A percentile compares a stretch with the other conserved stretches of the same genome.
Evolutionary conservation across 2,888 invertebrate species (phyloP).

Genomic region (Pristionchus exspectatus): DNA sequence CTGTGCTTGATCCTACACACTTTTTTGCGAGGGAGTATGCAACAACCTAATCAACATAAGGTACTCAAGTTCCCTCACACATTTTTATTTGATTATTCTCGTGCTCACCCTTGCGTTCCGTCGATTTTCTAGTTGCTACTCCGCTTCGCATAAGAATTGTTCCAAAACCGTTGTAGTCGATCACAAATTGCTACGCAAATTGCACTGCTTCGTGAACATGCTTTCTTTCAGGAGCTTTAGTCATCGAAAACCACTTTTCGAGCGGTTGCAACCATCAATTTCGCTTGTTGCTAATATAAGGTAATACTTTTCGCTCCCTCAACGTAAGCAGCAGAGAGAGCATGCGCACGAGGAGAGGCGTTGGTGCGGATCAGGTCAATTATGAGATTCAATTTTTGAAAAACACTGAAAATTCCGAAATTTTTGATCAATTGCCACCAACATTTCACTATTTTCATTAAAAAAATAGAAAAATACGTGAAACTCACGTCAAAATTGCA

Average conservation of each 20-base stretch:
- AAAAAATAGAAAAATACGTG: neutral
- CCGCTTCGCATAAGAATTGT: too few relatives aligned
- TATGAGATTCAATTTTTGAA: neutral
- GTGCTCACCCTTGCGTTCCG: too few relatives aligned
- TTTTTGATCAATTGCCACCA: neutral
- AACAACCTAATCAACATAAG: too few relatives aligned
- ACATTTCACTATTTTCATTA: too few relatives aligned
- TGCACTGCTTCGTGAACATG: neutral
- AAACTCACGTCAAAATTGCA: conserved; percentile 40
- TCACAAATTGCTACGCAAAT: too few relatives aligned
- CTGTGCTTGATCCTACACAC: too few relatives aligned
- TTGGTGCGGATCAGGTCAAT: neutral
- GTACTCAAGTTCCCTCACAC: too few relatives aligned
- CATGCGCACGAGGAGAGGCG: neutral
- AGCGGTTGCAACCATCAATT: neutral
- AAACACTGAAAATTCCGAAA: neutral
- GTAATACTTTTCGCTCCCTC: neutral
- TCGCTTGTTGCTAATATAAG: neutral
- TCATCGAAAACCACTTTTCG: neutral
- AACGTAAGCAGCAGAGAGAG: neutral
- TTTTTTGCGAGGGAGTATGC: too few relatives aligned
- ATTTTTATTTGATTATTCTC: too few relatives aligned
- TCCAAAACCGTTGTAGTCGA: too few relatives aligned
- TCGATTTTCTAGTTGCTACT: too few relatives aligned
- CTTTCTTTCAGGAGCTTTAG: too few relatives aligned